Evolutionary conservation across 2,113 vertebrate genomes (phyloP).

Genomic region (Ptilonorhynchus violaceus): DNA sequence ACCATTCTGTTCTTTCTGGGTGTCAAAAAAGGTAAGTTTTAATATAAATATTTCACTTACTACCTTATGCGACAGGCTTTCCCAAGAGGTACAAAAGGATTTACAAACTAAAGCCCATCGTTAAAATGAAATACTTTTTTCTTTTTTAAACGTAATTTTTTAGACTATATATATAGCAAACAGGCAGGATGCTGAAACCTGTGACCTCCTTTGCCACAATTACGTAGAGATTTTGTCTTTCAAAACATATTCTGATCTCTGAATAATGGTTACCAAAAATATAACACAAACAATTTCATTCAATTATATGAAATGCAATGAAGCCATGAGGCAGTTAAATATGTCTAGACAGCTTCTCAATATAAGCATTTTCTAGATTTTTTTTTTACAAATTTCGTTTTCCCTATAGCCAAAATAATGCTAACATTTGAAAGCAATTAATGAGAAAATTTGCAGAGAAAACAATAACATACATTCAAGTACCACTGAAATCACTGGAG

Average conservation of each 20-base stretch:
- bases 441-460: conserved; percentile 56
- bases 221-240: neutral
- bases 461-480: conserved; percentile 47
- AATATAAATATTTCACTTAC: conserved; percentile 24
- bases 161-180: neutral
- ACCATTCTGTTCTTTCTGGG: neutral
- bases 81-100: neutral
- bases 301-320: conserved; percentile 48
- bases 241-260: conserved; percentile 40
- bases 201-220: conserved; percentile 15
- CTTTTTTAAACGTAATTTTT: neutral
- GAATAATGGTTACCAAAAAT: conserved; percentile 47
- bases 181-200: conserved; percentile 8
- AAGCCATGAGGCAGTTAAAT: conserved; percentile 48
- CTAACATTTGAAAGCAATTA: conserved; percentile 62
- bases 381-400: neutral
- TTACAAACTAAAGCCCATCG: neutral
- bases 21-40: neutral
- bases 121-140: neutral
- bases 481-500: conserved; percentile 56
- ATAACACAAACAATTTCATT: conserved; percentile 47
- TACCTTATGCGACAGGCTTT: neutral
- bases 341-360: conserved; percentile 43
- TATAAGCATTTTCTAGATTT: neutral
- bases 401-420: conserved; percentile 46